A percentile compares a stretch with the other conserved stretches of the same genome.
phyloP scores from a whole-genome alignment of 1,140 invertebrate genomes.

The Lepidurus apus region DNA sequence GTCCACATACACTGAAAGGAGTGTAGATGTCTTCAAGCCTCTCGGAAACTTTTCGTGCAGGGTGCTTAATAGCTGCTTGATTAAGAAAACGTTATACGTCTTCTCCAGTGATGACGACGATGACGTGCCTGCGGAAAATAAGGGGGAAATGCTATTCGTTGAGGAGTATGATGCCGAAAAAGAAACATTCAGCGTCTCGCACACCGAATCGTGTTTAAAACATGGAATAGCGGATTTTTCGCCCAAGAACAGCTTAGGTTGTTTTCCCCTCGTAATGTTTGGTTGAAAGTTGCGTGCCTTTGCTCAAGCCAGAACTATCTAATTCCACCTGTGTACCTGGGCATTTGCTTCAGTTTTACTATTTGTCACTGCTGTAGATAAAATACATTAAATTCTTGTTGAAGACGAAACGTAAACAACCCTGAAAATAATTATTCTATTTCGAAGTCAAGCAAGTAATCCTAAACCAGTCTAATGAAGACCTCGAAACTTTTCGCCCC shows the following conservation, averaged over 20 bases:
- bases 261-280: slow-evolving; percentile 34
- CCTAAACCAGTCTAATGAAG: no score
- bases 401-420: no score
- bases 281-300: background rate
- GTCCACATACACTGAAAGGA: slow-evolving; percentile 35
- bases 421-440: no score
- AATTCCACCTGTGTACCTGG: background rate
- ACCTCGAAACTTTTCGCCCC: no score
- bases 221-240: slow-evolving; percentile 34
- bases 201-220: slow-evolving; percentile 33
- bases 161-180: slow-evolving; percentile 38
- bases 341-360: no score
- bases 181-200: slow-evolving; percentile 36
- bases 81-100: slow-evolving; percentile 37
- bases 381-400: no score
- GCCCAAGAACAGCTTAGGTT: slow-evolving; percentile 35
- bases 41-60: slow-evolving; percentile 38
- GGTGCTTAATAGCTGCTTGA: slow-evolving; percentile 39
- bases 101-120: slow-evolving; percentile 34
- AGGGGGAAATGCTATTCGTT: slow-evolving; percentile 33
- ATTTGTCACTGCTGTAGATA: no score
- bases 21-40: slow-evolving; percentile 30
- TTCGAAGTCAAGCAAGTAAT: no score
- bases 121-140: slow-evolving; percentile 29
- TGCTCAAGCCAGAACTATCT: background rate